Conservation (phyloP, 2,888 invertebrate genomes). For the Andrena marginata region DNA sequence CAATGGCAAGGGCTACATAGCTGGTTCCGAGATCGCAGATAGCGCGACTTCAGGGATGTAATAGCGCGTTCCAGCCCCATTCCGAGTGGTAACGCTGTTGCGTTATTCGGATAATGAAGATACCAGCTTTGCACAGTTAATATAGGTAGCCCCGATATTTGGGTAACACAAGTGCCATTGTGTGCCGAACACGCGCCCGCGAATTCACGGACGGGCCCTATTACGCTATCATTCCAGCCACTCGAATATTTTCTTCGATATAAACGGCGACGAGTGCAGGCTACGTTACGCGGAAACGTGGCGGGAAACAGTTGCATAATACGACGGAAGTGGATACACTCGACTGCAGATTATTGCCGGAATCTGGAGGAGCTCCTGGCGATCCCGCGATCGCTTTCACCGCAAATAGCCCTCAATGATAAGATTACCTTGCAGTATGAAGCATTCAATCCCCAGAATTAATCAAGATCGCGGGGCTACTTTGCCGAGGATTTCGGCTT, state of each 20-base stretch:
- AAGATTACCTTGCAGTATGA: background rate
- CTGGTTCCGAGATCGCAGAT: conserved; percentile 36
- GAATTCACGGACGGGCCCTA: conserved; percentile 26
- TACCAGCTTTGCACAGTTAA: conserved; percentile 56
- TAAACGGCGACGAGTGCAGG: conserved; percentile 41
- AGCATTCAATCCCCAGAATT: conserved; percentile 11
- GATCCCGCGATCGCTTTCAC: conserved; percentile 2
- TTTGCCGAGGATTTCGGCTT: background rate
- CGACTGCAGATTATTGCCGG: conserved; percentile 40
- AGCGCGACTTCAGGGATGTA: conserved; percentile 36
- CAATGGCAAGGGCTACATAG: conserved; percentile 13
- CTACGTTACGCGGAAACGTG: background rate
- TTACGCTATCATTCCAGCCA: background rate
- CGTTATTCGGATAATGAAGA: conserved; percentile 56
- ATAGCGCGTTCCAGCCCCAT: conserved; percentile 17
- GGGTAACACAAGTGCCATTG: conserved; percentile 52
- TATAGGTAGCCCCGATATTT: conserved; percentile 52
- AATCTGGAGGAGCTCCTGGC: conserved; percentile 24
- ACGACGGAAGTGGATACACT: conserved; percentile 31
- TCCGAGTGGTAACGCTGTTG: conserved; percentile 19
- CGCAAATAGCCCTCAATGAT: conserved; percentile 21
- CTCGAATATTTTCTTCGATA: conserved; percentile 56
- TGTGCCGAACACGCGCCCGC: conserved; percentile 19
- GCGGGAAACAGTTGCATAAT: conserved; percentile 28
- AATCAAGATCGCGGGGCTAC: background rate